Evolutionary conservation across 1,140 invertebrate genomes (phyloP), one percentile per base, ranked within the genome.

Genomic region (Leptopilina clavipes): DNA sequence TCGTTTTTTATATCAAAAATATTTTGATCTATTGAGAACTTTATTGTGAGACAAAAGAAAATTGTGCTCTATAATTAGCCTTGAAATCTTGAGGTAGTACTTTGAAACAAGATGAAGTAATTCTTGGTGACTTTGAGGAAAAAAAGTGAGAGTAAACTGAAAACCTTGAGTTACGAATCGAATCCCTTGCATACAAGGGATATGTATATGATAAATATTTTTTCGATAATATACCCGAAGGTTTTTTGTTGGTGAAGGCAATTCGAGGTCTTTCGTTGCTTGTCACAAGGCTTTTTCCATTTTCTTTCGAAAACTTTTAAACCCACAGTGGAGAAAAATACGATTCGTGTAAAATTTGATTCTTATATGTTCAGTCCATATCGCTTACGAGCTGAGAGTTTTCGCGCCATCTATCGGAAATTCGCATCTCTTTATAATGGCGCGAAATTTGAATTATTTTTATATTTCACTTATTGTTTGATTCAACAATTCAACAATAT

Each of bases 241-340:
- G 85, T 86, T 82, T 78, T 86, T 83, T 81, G n/a, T 52, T 52
- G 80, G 86, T 84, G 87, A 89, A 88, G 88, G 88, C 86, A 86
- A 88, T 88, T n/a, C 87, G 88, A 89, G 88, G 88, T 85, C 85
- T 86, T 83, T 8, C 8, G 5, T 40, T 8, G 1, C 6, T 40
- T 78, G 79, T 82, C 81, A 83, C 88, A 89, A 89, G 88, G 88
- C 88, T 88, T 88, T 89, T 86, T 85, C 84, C 81, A 79, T 80
- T 80, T 77, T 77, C 77, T 79, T 75, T 52, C 25, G 5, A 31
- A 31, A 31, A 31, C 1, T 31, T 31, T 31, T 31, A n/a, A n/a
- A n/a, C n/a, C 25, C 25, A 31, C n/a, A n/a, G n/a, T n/a, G n/a
- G n/a, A 31, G 25, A 31, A 31, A 31, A 31, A 31, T 31, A n/a